Conservation (phyloP, 2,888 invertebrate genomes). For the Clistopyga incitator region DNA sequence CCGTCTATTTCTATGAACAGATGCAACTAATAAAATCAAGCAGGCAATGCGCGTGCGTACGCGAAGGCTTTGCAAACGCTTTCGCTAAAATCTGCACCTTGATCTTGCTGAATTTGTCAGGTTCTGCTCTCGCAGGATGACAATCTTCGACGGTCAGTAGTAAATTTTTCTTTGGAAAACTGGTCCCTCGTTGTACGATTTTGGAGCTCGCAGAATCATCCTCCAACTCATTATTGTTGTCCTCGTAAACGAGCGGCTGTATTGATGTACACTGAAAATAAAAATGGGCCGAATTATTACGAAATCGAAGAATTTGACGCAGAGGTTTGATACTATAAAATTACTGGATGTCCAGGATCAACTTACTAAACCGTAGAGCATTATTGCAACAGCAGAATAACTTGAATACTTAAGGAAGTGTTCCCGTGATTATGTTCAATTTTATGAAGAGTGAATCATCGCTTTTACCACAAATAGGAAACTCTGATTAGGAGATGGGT, state of each 20-base stretch:
- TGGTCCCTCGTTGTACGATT: conserved; percentile 39
- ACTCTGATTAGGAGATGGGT: not conserved
- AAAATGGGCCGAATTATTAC: not conserved
- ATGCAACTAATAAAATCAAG: conserved; percentile 4
- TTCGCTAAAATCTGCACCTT: conserved; percentile 62
- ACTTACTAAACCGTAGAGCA: conserved; percentile 58
- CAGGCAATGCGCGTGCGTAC: not conserved
- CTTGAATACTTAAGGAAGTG: not conserved
- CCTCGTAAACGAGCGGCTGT: conserved; percentile 64
- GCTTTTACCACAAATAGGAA: not conserved
- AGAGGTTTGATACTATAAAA: not conserved
- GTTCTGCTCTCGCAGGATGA: conserved; percentile 32
- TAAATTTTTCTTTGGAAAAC: conserved; percentile 33
- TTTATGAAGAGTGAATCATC: not conserved
- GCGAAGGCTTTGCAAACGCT: not conserved
- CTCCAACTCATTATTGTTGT: conserved; percentile 69
- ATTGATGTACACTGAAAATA: conserved; percentile 73
- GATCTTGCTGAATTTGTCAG: conserved; percentile 65
- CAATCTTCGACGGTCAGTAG: conserved; percentile 36
- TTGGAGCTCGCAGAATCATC: conserved; percentile 53
- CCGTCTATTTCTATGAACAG: conserved; percentile 19
- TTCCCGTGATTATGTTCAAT: not conserved
- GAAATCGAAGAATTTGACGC: not conserved
- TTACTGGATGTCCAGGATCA: conserved; percentile 24
- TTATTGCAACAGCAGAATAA: not conserved